Percentiles rank a stretch among this genome's conserved stretches.
Evolutionary conservation across 2,888 invertebrate species (phyloP).

Genomic region (Asteroscopus sphinx): DNA sequence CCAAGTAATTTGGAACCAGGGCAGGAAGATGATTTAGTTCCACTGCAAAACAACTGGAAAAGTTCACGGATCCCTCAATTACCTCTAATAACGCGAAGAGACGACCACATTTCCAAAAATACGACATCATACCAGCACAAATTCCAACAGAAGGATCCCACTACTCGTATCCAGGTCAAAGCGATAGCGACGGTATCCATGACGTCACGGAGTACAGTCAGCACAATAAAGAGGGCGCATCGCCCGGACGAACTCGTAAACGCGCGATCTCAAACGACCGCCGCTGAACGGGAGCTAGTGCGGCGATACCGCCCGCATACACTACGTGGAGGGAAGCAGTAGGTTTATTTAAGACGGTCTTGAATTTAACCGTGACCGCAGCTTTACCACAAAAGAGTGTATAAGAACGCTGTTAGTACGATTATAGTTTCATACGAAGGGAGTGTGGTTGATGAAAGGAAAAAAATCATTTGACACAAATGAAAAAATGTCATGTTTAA

Average conservation of each 20-base stretch:
- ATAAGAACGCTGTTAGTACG: too few species aligned
- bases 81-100: not conserved
- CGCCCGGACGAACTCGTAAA: conserved; percentile 62
- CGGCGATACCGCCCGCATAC: conserved; percentile 53
- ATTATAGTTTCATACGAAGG: too few species aligned
- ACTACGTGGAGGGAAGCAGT: conserved; percentile 7
- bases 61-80: not conserved
- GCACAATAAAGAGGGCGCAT: conserved; percentile 61
- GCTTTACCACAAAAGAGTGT: too few species aligned
- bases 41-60: not conserved
- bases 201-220: conserved; percentile 52
- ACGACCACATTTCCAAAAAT: conserved; percentile 4
- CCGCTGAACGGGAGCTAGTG: conserved; percentile 57
- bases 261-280: conserved; percentile 64
- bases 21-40: not conserved
- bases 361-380: too few species aligned
- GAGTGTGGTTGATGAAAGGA: too few species aligned
- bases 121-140: conserved; percentile 2
- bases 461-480: too few species aligned
- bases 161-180: conserved; percentile 39
- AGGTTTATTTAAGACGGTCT: too few species aligned
- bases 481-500: too few species aligned
- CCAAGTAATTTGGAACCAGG: too few species aligned
- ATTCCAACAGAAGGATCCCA: conserved; percentile 32
- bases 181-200: conserved; percentile 52